Percentiles rank a stretch among this genome's conserved stretches.
phyloP scores from a whole-genome alignment of 2,888 invertebrate species.

The Deladenus siricidicola region DNA sequence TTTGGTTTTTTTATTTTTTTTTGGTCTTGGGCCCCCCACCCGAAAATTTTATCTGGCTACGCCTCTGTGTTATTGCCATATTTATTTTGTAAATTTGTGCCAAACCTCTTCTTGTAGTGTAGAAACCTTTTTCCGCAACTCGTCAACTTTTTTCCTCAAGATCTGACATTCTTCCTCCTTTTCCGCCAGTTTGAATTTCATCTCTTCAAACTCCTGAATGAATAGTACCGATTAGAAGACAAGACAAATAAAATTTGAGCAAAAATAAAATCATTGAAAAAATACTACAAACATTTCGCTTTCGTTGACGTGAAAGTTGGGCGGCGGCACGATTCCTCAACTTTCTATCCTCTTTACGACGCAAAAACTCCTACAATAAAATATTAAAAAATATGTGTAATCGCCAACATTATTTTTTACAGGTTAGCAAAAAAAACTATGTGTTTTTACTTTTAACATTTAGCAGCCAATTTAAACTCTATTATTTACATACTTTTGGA shows the following conservation, averaged over 20 bases:
- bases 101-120: constrained; percentile 14
- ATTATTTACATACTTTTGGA: too few relatives aligned
- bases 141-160: constrained; percentile 24
- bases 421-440: too few relatives aligned
- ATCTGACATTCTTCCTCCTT: background rate
- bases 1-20: too few relatives aligned
- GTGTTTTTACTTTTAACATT: too few relatives aligned
- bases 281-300: constrained; percentile 23
- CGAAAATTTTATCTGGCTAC: too few relatives aligned
- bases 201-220: constrained; percentile 13
- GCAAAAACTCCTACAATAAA: constrained; percentile 19
- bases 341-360: constrained; percentile 31
- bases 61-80: too few relatives aligned
- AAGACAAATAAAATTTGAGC: too few relatives aligned
- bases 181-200: background rate
- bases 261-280: background rate
- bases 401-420: too few relatives aligned
- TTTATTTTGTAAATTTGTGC: too few relatives aligned
- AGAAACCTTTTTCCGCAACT: constrained; percentile 17
- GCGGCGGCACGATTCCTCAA: constrained; percentile 41
- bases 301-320: constrained; percentile 34
- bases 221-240: background rate
- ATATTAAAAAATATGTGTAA: too few relatives aligned
- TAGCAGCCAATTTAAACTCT: too few relatives aligned
- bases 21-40: too few relatives aligned